Percentiles rank a stretch among this genome's conserved stretches.
These are phyloP conservation scores for Macrobrachium nipponense DNA, from an alignment of 1,140 invertebrate genomes.

Conservation along the genomic window DNA sequence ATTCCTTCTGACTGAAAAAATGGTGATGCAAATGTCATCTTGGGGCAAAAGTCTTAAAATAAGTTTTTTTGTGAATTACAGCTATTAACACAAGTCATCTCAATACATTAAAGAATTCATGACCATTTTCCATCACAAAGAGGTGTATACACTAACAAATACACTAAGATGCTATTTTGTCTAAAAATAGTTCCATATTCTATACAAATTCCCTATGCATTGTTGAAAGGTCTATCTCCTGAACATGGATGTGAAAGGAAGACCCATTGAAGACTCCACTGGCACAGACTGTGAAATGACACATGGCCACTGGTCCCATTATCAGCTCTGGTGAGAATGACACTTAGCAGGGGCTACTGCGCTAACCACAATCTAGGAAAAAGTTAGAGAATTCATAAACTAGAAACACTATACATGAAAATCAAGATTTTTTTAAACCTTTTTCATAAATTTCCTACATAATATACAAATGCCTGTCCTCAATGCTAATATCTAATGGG, in stretches of 20 bases:
- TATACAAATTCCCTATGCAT: too few relatives aligned
- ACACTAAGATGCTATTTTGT: too few relatives aligned
- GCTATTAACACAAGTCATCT: too few relatives aligned
- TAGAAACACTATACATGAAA: constrained; percentile 54
- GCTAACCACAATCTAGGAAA: constrained; percentile 38
- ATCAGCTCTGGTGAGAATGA: constrained; percentile 44
- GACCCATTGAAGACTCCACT: constrained; percentile 19
- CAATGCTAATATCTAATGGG: constrained; percentile 55
- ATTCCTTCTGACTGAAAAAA: too few relatives aligned
- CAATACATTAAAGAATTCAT: too few relatives aligned
- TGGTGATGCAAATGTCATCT: too few relatives aligned
- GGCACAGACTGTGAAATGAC: not conserved
- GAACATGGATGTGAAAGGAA: constrained; percentile 10
- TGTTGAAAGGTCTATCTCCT: not conserved
- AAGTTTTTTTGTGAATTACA: too few relatives aligned
- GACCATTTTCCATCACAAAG: too few relatives aligned
- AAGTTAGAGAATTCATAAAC: constrained; percentile 44
- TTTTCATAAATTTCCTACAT: constrained; percentile 54
- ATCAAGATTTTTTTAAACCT: constrained; percentile 38
- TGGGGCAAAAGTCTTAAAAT: too few relatives aligned
- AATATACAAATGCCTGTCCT: constrained; percentile 54
- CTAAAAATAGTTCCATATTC: too few relatives aligned
- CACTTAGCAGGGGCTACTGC: constrained; percentile 37
- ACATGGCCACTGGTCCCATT: constrained; percentile 47
- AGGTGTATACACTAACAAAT: too few relatives aligned